Percentiles rank a stretch among this genome's conserved stretches.
These are phyloP conservation scores for Bombus difficillimus DNA, from an alignment of 1,140 invertebrate species.

Conservation along the genomic window DNA sequence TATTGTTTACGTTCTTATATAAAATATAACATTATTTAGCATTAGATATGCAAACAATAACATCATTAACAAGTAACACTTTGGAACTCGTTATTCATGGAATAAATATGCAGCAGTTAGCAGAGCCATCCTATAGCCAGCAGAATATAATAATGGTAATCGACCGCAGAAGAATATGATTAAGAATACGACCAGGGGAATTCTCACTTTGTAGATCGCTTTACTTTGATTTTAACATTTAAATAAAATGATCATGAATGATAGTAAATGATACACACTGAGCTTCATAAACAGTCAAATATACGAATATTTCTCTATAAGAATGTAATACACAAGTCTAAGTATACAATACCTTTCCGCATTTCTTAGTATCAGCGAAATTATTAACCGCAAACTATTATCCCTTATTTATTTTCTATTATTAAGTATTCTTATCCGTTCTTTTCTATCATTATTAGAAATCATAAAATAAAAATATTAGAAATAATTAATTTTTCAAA, in stretches of 20 bases:
- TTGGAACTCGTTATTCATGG: not conserved
- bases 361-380: not conserved
- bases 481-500: not conserved
- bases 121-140: not conserved
- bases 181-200: too few relatives aligned
- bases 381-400: not conserved
- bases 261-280: too few relatives aligned
- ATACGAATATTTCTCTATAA: too few relatives aligned
- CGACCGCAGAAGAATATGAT: too few relatives aligned
- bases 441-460: not conserved
- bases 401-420: too few relatives aligned
- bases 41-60: not conserved
- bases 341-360: too few relatives aligned
- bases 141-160: not conserved
- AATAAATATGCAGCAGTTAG: not conserved
- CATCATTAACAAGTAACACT: not conserved
- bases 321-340: not conserved
- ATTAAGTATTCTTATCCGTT: too few relatives aligned
- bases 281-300: too few relatives aligned
- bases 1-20: not conserved
- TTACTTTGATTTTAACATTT: too few relatives aligned
- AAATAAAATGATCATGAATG: too few relatives aligned
- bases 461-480: not conserved
- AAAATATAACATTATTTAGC: not conserved
- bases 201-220: too few relatives aligned